Base-by-base conservation (phyloP, 2,888 invertebrate species). In the Drosophila eohydei region DNA sequence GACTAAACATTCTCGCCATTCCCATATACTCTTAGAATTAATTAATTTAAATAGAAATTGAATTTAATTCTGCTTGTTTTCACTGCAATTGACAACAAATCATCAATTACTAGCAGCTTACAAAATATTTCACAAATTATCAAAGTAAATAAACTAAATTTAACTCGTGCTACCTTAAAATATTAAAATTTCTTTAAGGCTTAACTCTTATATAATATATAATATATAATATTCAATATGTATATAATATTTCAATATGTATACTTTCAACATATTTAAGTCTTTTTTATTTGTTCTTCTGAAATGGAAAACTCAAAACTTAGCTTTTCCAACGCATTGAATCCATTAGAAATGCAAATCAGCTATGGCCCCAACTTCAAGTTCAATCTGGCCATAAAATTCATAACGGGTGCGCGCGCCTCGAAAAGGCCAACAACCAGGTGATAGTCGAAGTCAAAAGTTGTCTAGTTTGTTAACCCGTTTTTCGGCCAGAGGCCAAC, bases 321-420 rank as follows among this genome's bases (percentile, higher is more conserved):
- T 30, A 74, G 71, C 55, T 70, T 41, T 64, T 65, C 84, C 75
- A 78, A 71, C 62, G 61, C 48, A 68, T 72, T 65, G 67, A 71
- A 74, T 78, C 80, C 78, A 81, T 86, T 86, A 80, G 60, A 75
- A 80, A 89, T 86, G 80, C 82, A 89, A 89, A 86, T 86, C 48
- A 74, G 44, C 16, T 48, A 30, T 78, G 74, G 68, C 75, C 70
- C 72, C 72, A 80, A 63, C 64, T 80, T 87, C 89, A 86, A 89
- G 89, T 89, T 86, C 89, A 87, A 87, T 75, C 70, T 64, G 84
- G 55, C 70, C 63, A 86, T 85, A 70, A 88, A 87, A 81, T 76
- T 75, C 66, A 67, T 80, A 62, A 73, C 81, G 78, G 81, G 81
- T 83, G 81, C 63, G 64, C 60, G 52, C 50, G 60, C 50, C 50